Evolutionary conservation across 2,113 vertebrate genomes (phyloP).

Genomic region (Maccullochella peelii): DNA sequence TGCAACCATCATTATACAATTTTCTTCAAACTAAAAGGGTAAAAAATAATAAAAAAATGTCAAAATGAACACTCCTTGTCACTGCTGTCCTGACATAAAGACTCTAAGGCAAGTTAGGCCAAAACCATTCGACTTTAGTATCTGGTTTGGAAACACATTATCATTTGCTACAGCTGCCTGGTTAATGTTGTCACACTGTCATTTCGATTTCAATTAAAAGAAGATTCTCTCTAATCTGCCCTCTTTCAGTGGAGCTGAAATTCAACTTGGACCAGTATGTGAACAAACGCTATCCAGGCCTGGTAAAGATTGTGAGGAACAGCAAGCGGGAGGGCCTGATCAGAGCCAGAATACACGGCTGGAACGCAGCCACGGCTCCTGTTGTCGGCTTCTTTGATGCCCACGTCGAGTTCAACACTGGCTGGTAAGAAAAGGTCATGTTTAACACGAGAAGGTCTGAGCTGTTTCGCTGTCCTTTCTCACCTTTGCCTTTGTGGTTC

Average conservation of each 20-base stretch:
- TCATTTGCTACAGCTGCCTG: slow-evolving; percentile 1
- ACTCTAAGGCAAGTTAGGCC: no score
- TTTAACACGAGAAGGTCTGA: slow-evolving; percentile 37
- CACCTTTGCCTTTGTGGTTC: slow-evolving; percentile 41
- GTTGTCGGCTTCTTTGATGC: slow-evolving; percentile 97
- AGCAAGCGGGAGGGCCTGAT: slow-evolving; percentile 94
- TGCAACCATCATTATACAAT: no score
- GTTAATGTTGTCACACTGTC: slow-evolving; percentile 9
- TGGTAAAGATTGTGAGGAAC: slow-evolving; percentile 97
- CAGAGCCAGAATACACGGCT: slow-evolving; percentile 96
- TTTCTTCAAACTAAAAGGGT: neutral
- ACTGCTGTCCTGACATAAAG: neutral
- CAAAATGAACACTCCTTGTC: neutral
- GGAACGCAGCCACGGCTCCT: slow-evolving; percentile 93
- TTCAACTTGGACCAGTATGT: slow-evolving; percentile 96
- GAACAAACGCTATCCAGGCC: slow-evolving; percentile 92
- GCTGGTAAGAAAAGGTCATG: slow-evolving; percentile 89
- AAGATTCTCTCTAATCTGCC: slow-evolving; percentile 28
- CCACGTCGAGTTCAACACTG: slow-evolving; percentile 96
- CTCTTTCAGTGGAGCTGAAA: slow-evolving; percentile 91
- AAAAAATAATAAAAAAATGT: neutral
- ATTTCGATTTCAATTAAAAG: slow-evolving; percentile 19
- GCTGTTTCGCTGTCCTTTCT: slow-evolving; percentile 31
- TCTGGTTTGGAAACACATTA: neutral
- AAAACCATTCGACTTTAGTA: neutral